Evolutionary conservation across 2,888 invertebrate species (phyloP).

Genomic region (Anagyrus pseudococci): DNA sequence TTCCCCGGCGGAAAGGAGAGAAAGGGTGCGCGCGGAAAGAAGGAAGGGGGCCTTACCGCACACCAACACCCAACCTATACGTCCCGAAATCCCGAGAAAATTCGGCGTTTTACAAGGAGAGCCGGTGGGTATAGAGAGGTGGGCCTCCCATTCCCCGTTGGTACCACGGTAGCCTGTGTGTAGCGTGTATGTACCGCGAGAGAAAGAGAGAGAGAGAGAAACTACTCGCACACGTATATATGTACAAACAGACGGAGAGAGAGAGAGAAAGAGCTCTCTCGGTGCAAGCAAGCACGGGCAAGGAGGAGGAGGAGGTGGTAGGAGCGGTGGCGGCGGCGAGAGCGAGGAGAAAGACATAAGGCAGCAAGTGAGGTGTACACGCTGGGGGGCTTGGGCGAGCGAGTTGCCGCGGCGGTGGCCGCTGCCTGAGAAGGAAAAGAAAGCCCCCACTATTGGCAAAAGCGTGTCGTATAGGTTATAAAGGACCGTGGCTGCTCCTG

Average conservation of each 20-base stretch:
- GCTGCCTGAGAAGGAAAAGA: slow-evolving; percentile 34
- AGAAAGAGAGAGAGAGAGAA: too few relatives aligned
- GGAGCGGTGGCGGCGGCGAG: background rate
- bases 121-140: too few relatives aligned
- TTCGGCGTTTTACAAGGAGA: slow-evolving; percentile 7
- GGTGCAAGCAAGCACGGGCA: background rate
- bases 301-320: too few relatives aligned
- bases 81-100: slow-evolving; percentile 2
- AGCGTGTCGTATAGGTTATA: slow-evolving; percentile 58
- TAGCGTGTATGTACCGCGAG: too few relatives aligned
- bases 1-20: too few relatives aligned
- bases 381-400: background rate
- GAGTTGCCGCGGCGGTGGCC: background rate
- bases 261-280: background rate
- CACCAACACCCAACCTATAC: background rate
- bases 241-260: background rate
- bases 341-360: slow-evolving; percentile 2
- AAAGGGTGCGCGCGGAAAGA: too few relatives aligned
- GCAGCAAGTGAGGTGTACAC: background rate
- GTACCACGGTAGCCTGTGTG: too few relatives aligned
- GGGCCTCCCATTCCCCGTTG: background rate
- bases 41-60: too few relatives aligned
- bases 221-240: background rate
- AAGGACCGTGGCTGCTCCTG: slow-evolving; percentile 57
- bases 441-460: slow-evolving; percentile 54